These are phyloP conservation scores for Lottia gigantea DNA, from an alignment of 2,888 invertebrate genomes.

Conservation along the genomic window DNA sequence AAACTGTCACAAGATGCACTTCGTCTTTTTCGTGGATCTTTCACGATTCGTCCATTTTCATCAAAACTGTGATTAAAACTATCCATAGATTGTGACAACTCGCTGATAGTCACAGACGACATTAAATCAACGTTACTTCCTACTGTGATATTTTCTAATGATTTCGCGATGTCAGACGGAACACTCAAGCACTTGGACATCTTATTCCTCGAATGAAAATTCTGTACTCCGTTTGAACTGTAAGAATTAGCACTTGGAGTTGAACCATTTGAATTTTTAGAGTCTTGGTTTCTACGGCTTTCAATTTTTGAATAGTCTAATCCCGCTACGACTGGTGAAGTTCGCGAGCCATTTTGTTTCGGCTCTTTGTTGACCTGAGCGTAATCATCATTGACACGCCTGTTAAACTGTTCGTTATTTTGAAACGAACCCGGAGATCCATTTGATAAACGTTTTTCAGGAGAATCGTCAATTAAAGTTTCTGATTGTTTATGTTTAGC, in stretches of 20 bases:
- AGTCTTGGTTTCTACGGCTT: not conserved
- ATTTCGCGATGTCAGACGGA: slow-evolving; percentile 59
- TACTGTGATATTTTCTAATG: slow-evolving; percentile 54
- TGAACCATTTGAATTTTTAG: slow-evolving; percentile 21
- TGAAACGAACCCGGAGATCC: not conserved
- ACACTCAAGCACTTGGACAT: slow-evolving; percentile 61
- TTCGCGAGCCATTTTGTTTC: not conserved
- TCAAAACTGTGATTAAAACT: slow-evolving; percentile 42
- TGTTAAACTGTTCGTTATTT: slow-evolving; percentile 9
- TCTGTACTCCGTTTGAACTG: slow-evolving; percentile 31
- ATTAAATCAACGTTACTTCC: slow-evolving; percentile 56
- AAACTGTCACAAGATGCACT: slow-evolving; percentile 56
- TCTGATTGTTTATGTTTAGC: slow-evolving; percentile 2
- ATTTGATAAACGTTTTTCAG: slow-evolving; percentile 2
- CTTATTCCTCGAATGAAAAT: slow-evolving; percentile 25
- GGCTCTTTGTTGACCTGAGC: not conserved
- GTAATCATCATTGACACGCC: not conserved
- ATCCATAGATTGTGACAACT: slow-evolving; percentile 56
- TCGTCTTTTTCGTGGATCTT: slow-evolving; percentile 38
- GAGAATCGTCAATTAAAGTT: not conserved
- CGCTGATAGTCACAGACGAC: slow-evolving; percentile 60
- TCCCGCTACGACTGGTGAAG: not conserved
- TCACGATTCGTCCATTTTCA: slow-evolving; percentile 19
- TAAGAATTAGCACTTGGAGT: slow-evolving; percentile 32
- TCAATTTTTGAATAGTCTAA: not conserved